A percentile compares a stretch with the other conserved stretches of the same genome.
Conservation (phyloP, 2,797 vertebrate species). For the Remorina albescens region DNA sequence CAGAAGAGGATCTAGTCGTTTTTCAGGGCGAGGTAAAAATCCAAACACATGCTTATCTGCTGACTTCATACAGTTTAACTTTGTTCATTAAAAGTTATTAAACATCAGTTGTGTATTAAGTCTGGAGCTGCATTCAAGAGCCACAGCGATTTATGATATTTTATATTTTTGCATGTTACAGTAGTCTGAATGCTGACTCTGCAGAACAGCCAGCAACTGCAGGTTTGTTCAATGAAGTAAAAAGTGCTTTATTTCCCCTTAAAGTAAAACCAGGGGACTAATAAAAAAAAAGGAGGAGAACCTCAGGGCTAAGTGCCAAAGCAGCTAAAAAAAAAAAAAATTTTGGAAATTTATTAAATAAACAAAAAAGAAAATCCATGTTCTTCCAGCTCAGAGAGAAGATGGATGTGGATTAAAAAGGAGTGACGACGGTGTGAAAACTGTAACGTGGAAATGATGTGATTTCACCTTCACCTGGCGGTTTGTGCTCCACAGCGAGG, state of each 20-base stretch:
- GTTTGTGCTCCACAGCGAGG: background rate
- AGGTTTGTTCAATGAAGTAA: background rate
- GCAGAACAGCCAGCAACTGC: background rate
- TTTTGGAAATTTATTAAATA: too few species aligned
- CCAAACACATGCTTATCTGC: background rate
- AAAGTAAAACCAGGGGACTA: background rate
- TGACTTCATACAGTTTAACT: too few species aligned
- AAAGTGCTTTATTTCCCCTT: background rate
- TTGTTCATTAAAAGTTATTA: background rate
- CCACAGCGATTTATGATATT: background rate
- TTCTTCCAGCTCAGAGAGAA: background rate
- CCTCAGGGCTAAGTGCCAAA: background rate
- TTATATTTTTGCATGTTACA: background rate
- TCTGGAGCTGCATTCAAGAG: background rate
- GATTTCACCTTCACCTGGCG: constrained; percentile 1
- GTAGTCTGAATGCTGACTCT: background rate
- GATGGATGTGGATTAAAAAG: background rate
- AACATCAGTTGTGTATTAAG: background rate
- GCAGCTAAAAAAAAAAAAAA: too few species aligned
- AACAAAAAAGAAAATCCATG: too few species aligned
- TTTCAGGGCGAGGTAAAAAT: background rate
- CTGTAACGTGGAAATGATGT: background rate
- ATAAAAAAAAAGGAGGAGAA: background rate
- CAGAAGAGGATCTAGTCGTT: too few species aligned
- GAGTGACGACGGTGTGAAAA: background rate